A percentile compares a stretch with the other conserved stretches of the same genome.
phyloP scores from a whole-genome alignment of 1,140 invertebrate species.

The Diorhabda carinulata region DNA sequence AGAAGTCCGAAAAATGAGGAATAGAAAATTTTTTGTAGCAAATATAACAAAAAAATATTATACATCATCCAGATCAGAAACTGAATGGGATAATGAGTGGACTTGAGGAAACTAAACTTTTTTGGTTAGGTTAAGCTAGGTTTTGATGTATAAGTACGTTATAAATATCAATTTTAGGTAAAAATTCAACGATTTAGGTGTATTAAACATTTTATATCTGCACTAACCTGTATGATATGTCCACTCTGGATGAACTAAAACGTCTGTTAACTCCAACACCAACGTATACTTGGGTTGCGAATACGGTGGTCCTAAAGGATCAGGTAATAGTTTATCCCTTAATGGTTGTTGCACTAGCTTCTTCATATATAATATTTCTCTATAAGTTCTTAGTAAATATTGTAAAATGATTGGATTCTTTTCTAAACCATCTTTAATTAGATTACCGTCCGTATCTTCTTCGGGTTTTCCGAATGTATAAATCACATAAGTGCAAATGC shows the following conservation, averaged over 20 bases:
- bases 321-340: slow-evolving; percentile 88
- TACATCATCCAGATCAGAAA: too few species aligned
- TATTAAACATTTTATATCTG: too few species aligned
- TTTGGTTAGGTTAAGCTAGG: too few species aligned
- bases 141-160: too few species aligned
- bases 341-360: slow-evolving; percentile 90
- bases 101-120: too few species aligned
- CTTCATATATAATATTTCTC: slow-evolving; percentile 61
- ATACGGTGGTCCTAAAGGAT: slow-evolving; percentile 87
- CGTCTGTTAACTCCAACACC: slow-evolving; percentile 91
- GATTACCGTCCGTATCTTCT: slow-evolving; percentile 67
- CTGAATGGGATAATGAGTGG: too few species aligned
- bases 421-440: slow-evolving; percentile 69
- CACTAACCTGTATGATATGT: slow-evolving; percentile 55
- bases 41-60: too few species aligned
- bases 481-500: slow-evolving; percentile 37
- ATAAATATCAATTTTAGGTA: too few species aligned
- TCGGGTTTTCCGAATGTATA: slow-evolving; percentile 67
- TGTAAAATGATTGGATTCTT: slow-evolving; percentile 64
- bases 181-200: too few species aligned
- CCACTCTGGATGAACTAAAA: slow-evolving; percentile 97
- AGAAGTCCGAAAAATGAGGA: too few species aligned
- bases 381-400: slow-evolving; percentile 67
- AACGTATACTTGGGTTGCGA: slow-evolving; percentile 94
- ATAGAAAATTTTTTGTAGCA: too few species aligned